Evolutionary conservation across 1,140 invertebrate genomes (phyloP).

Genomic region (Heliothis subflexa): DNA sequence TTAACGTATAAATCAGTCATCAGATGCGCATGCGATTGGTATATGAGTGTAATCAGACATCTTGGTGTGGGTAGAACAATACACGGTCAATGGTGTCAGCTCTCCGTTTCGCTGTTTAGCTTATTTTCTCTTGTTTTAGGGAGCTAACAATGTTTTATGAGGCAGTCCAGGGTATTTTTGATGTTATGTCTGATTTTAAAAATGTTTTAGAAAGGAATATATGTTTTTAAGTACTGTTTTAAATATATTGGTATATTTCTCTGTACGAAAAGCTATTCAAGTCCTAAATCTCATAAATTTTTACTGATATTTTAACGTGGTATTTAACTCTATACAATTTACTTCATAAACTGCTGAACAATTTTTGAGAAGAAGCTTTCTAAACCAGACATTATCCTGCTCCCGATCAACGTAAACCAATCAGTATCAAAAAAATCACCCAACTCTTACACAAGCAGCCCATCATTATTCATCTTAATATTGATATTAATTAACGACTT

Average conservation of each 20-base stretch:
- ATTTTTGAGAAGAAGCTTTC: background rate
- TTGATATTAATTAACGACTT: conserved; percentile 39
- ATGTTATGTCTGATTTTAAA: conserved; percentile 31
- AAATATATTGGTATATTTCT: too few species aligned
- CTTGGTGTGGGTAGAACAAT: conserved; percentile 43
- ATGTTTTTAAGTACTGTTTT: too few species aligned
- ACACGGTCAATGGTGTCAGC: conserved; percentile 33
- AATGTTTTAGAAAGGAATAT: background rate
- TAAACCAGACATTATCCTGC: background rate
- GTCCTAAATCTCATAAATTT: too few species aligned
- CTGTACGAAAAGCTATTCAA: too few species aligned
- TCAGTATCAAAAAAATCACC: background rate
- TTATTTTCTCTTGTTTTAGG: conserved; percentile 18
- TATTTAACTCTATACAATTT: too few species aligned
- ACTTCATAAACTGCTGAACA: too few species aligned
- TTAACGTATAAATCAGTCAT: conserved; percentile 44
- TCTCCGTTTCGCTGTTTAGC: conserved; percentile 21
- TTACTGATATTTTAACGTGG: too few species aligned
- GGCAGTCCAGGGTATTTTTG: conserved; percentile 8
- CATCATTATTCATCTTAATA: conserved; percentile 15
- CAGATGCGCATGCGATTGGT: conserved; percentile 38
- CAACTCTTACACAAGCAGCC: background rate
- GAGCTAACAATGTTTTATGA: conserved; percentile 35
- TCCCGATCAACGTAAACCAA: background rate
- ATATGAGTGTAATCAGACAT: conserved; percentile 38